phyloP scores from a whole-genome alignment of 2,888 invertebrate genomes.

The Thymelicus lineola region DNA sequence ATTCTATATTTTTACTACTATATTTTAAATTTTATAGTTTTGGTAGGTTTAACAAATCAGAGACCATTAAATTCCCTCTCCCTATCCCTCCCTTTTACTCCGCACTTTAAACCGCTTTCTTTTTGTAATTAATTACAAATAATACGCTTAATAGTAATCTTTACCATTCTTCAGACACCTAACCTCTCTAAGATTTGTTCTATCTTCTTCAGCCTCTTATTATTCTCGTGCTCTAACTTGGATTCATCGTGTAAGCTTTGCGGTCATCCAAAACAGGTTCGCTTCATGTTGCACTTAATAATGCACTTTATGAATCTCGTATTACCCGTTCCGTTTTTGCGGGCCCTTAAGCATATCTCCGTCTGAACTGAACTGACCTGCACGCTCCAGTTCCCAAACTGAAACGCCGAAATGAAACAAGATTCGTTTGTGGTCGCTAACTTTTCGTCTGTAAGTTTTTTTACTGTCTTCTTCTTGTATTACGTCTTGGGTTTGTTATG shows the following conservation, averaged over 20 bases:
- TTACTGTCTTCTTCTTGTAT: constrained; percentile 6
- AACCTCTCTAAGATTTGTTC: neutral
- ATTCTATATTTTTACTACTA: too few species aligned
- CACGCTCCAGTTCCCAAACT: constrained; percentile 70
- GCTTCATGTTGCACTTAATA: constrained; percentile 19
- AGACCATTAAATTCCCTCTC: too few species aligned
- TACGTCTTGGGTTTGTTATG: neutral
- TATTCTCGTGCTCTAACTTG: neutral
- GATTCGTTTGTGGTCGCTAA: constrained; percentile 24
- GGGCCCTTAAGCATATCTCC: constrained; percentile 37
- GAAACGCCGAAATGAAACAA: constrained; percentile 56
- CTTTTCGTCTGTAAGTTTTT: constrained; percentile 5
- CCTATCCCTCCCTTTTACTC: too few species aligned
- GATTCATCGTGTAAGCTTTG: constrained; percentile 4
- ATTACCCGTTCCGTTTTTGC: constrained; percentile 38
- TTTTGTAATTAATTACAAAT: too few species aligned
- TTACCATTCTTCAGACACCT: too few species aligned
- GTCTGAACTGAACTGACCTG: constrained; percentile 38
- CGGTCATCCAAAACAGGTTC: constrained; percentile 27
- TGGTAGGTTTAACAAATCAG: too few species aligned
- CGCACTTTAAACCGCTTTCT: too few species aligned
- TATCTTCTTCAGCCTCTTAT: neutral
- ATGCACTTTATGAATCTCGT: constrained; percentile 35
- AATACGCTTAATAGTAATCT: too few species aligned
- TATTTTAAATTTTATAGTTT: too few species aligned